Conservation (phyloP, 2,113 vertebrate genomes). For the Saccopteryx bilineata region DNA sequence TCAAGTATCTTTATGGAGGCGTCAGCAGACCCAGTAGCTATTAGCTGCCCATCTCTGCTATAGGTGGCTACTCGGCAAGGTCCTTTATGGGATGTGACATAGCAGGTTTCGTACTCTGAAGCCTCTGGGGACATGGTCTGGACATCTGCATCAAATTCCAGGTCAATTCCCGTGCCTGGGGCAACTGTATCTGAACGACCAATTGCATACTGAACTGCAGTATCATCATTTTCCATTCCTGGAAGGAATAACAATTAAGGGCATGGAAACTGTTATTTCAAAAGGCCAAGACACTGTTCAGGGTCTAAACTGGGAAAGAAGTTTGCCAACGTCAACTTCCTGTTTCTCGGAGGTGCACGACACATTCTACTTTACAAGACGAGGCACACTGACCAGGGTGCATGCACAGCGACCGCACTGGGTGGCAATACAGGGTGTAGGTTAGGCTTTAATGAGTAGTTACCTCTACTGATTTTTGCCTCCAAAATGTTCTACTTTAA, state of each 20-base stretch:
- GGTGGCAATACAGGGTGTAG: fast-evolving
- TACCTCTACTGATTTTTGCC: background rate
- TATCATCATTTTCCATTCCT: slow-evolving; percentile 99
- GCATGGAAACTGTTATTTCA: background rate
- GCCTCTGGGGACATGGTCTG: slow-evolving; percentile 99
- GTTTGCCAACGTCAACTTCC: too few relatives aligned
- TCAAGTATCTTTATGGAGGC: slow-evolving; percentile 99
- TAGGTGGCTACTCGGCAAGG: slow-evolving; percentile 97
- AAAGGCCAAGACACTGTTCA: background rate
- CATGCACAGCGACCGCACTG: too few relatives aligned
- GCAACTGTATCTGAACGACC: slow-evolving; percentile 97
- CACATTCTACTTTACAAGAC: background rate
- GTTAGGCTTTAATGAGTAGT: background rate
- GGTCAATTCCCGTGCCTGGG: slow-evolving; percentile 97
- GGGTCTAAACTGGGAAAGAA: background rate
- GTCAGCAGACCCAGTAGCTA: slow-evolving; percentile 97
- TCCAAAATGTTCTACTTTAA: background rate
- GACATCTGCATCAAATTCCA: slow-evolving; percentile 98
- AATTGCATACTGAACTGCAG: slow-evolving; percentile 97
- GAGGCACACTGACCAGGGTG: fast-evolving
- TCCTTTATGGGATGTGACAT: slow-evolving; percentile 98
- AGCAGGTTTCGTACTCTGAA: slow-evolving; percentile 98
- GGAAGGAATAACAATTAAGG: slow-evolving; percentile 66
- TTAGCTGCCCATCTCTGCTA: slow-evolving; percentile 97
- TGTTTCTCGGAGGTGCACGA: background rate